Conservation (phyloP, 2,113 vertebrate species). For the Phalacrocorax pelagicus region DNA sequence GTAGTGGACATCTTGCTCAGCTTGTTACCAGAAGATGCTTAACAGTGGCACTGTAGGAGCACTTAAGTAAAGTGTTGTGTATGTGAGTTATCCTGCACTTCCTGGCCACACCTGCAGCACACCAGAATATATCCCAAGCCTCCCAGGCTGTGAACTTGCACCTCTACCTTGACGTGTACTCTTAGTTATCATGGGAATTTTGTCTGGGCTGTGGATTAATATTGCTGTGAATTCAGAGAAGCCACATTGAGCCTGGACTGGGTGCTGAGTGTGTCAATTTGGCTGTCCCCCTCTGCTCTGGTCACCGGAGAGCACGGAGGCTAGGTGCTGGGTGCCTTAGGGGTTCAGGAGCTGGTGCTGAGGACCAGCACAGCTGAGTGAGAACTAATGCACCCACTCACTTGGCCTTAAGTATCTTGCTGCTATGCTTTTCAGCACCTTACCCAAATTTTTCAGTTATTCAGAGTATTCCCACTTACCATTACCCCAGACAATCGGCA, state of each 20-base stretch:
- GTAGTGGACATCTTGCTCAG: not conserved
- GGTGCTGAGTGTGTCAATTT: not conserved
- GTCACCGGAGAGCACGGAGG: fast-evolving
- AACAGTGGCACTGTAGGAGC: not conserved
- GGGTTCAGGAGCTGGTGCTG: not conserved
- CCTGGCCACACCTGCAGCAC: not conserved
- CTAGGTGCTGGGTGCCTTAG: no score
- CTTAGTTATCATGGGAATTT: not conserved
- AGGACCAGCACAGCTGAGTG: not conserved
- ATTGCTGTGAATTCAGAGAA: not conserved
- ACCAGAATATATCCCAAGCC: not conserved
- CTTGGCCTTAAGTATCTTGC: not conserved
- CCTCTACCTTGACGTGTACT: not conserved
- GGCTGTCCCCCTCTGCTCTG: not conserved
- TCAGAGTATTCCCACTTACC: not conserved
- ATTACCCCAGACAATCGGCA: not conserved
- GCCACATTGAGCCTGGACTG: not conserved
- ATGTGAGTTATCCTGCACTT: not conserved
- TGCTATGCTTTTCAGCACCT: not conserved
- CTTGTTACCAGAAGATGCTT: not conserved
- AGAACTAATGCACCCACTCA: not conserved
- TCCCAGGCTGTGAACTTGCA: not conserved
- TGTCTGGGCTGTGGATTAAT: not conserved
- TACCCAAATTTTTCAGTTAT: not conserved
- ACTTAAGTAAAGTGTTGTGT: not conserved